A percentile compares a stretch with the other conserved stretches of the same genome.
Evolutionary conservation across 2,113 vertebrate species (phyloP).

Genomic region (Shinisaurus crocodilurus): DNA sequence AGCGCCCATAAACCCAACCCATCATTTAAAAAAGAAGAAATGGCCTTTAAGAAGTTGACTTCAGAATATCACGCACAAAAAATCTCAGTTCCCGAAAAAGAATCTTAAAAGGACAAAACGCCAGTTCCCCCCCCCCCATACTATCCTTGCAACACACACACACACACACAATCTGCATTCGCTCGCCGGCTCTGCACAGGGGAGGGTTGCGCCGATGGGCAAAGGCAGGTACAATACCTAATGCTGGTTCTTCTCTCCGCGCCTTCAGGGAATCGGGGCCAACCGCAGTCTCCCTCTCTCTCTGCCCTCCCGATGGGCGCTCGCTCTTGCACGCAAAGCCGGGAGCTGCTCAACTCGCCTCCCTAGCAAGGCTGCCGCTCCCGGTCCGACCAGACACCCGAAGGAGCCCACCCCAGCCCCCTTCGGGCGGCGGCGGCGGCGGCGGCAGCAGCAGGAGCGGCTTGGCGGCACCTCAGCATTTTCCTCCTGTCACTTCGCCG

Average conservation of each 20-base stretch:
- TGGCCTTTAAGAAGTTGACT: constrained; percentile 62
- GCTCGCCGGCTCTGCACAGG: constrained; percentile 3
- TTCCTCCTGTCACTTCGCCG: constrained; percentile 75
- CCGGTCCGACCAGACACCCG: constrained; percentile 61
- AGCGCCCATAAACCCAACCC: constrained; percentile 3
- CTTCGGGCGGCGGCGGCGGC: constrained; percentile 62
- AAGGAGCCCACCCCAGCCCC: constrained; percentile 57
- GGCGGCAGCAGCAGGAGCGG: constrained; percentile 62
- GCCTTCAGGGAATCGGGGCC: constrained; percentile 83
- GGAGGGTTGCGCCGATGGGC: background rate
- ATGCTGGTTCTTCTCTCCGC: constrained; percentile 74
- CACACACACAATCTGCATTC: constrained; percentile 20
- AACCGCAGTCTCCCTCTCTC: constrained; percentile 82
- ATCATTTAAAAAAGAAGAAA: background rate
- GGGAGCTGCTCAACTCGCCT: constrained; percentile 74
- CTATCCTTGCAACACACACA: constrained; percentile 1
- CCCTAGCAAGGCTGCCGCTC: constrained; percentile 60
- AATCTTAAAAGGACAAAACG: constrained; percentile 24
- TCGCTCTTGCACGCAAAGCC: constrained; percentile 42
- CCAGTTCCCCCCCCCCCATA: constrained; percentile 22
- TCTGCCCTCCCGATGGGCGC: constrained; percentile 56
- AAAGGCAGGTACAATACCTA: constrained; percentile 73
- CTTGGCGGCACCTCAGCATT: constrained; percentile 74
- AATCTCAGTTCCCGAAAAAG: constrained; percentile 21
- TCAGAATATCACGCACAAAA: constrained; percentile 44